Evolutionary conservation across 2,888 invertebrate genomes (phyloP).

Genomic region (Lutraria lutraria): DNA sequence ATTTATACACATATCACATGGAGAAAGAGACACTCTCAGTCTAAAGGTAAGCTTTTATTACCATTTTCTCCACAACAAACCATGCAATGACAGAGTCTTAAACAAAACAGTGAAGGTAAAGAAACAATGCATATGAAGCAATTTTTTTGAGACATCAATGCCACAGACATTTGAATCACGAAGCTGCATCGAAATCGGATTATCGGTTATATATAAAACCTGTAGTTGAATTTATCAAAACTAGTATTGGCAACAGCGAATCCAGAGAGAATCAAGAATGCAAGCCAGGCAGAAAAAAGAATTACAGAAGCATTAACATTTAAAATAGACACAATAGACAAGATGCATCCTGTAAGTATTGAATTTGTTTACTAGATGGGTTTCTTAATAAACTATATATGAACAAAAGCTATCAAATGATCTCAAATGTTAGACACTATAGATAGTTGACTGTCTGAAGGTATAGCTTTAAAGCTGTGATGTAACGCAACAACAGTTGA

Average conservation of each 20-base stretch:
- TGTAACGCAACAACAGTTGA: no score
- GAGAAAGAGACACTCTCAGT: slow-evolving; percentile 30
- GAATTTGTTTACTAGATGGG: no score
- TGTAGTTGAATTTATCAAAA: background rate
- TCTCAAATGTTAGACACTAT: no score
- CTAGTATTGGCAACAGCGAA: background rate
- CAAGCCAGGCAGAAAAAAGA: no score
- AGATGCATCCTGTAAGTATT: no score
- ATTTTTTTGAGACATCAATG: background rate
- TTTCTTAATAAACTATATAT: no score
- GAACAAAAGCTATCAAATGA: no score
- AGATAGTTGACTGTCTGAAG: no score
- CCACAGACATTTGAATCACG: background rate
- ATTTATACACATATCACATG: slow-evolving; percentile 5
- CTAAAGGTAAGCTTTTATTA: slow-evolving; percentile 37
- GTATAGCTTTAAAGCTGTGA: no score
- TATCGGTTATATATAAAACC: background rate
- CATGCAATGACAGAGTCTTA: background rate
- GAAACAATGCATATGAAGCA: background rate
- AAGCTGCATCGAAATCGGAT: background rate
- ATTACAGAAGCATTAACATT: no score
- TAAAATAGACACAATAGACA: no score
- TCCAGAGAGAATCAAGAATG: background rate
- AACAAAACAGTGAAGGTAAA: background rate
- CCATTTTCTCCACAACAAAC: slow-evolving; percentile 42